Base-by-base conservation (phyloP, 2,888 invertebrate species). In the Harmothoe impar region DNA sequence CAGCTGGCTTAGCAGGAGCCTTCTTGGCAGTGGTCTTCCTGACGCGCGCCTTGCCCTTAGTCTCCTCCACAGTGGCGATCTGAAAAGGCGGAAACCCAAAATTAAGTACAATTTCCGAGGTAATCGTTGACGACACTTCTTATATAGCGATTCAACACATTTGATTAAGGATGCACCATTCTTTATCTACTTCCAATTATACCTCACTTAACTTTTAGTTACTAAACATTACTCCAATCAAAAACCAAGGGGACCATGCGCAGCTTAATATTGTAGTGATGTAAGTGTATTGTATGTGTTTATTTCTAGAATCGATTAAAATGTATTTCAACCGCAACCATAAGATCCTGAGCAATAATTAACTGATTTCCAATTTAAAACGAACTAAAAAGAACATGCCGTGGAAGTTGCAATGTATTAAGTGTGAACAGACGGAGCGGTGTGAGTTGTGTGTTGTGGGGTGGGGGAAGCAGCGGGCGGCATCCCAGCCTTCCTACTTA, bases 61-160 rank as follows among this genome's bases (percentile, higher is more conserved):
- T 90, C 43, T 89, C 68, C 52, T 92, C 92, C 25, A 91, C 81
- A 12, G 91, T 85, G 56, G 91, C 92, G 54, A 92, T 92, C 92
- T 92, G 90, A n/a, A 90, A 89, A n/a, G 29, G 88, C 25, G 23
- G 20, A 77, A 31, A 31, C 20, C 52, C 72, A 25, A 35, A 72
- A 51, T 35, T 31, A 15, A 52, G 54, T 52, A 17, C 12, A n/a
- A 12, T 20, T n/a, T n/a, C 7, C n/a, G n/a, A n/a, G n/a, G n/a
- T 77, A 29, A 20, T 29, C 17, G 1, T 31, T 17, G 25, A 77
- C 77, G 25, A 3, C 5, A 3, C n/a, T 7, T 29, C 17, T 77
- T n/a, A 29, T n/a, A 77, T 29, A 77, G 25, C 29, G 77, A 1
- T 31, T 17, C 25, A 20, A 62, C 20, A 84, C 52, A 17, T 25